Evolutionary conservation across 2,797 vertebrate species (phyloP), one percentile per base, ranked within the genome.

Genomic region (Aselliscus stoliczkanus): DNA sequence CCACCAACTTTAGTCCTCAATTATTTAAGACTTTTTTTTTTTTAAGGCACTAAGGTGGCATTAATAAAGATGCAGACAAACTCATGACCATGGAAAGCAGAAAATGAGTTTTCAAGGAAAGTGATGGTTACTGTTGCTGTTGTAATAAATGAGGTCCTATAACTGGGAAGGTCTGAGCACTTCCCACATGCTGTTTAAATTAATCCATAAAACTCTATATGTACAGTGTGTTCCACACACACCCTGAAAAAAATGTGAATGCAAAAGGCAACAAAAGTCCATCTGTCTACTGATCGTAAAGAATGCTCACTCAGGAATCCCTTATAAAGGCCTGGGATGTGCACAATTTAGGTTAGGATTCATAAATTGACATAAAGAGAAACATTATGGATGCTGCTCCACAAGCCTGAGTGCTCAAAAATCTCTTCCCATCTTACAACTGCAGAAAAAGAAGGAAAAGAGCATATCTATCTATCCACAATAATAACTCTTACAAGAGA

Each of bases 11-110:
- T 70, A 95, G 58, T 29, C 60, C 73, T 90, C 90, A 87, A 84
- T 95, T 96, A 96, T 79, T 97, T 81, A 95, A 93, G 44, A 54
- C 64, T 56, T 65, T 73, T 90, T 65, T 73, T 90, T 60, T 82
- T 79, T 58, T 17, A 90, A 64, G 87, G 18, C 44, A 93, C 93
- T 95, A 89, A 95, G 88, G 69, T 76, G n/a, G 37, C 79, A 93
- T 93, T 94, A 95, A 96, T 96, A 95, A 96, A 94, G 93, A 91
- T 87, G 70, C 82, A 95, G 82, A 96, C 95, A 96, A 97, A 97
- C 80, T 83, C 95, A 95, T 34, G 31, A 82, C 44, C 34, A 37
- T 50, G 20, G 21, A 96, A 18, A 94, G 17, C 54, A 96, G 70
- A 93, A 93, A 91, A 95, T 83, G 72, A 84, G 70, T 90, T 96